These are phyloP conservation scores for Drosophila bocki DNA, from an alignment of 1,140 invertebrate species.

Conservation along the genomic window DNA sequence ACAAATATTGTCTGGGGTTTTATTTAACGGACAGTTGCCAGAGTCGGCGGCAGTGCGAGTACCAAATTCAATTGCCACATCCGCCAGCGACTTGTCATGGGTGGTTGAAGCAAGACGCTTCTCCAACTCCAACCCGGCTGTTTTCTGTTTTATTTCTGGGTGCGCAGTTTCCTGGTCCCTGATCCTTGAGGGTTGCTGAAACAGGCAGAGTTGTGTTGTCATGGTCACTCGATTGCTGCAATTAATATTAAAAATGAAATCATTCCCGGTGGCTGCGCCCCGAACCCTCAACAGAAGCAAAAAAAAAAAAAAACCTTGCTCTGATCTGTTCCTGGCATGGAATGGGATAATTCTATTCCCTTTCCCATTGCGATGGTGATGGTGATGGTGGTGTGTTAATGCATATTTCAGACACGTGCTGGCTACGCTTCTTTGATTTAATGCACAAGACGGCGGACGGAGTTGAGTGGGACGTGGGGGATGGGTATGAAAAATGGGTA, in stretches of 20 bases:
- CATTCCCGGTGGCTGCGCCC: constrained; percentile 45
- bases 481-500: constrained; percentile 9
- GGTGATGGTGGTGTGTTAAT: constrained; percentile 73
- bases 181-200: constrained; percentile 62
- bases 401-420: constrained; percentile 82
- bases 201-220: constrained; percentile 45
- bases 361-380: constrained; percentile 29
- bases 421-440: constrained; percentile 80
- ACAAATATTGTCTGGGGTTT: constrained; percentile 59
- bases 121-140: constrained; percentile 16
- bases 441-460: constrained; percentile 39
- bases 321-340: constrained; percentile 44
- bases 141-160: constrained; percentile 29
- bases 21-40: constrained; percentile 54
- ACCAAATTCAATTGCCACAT: constrained; percentile 76
- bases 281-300: neutral
- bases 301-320: neutral
- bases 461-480: neutral
- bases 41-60: constrained; percentile 18
- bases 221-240: constrained; percentile 80
- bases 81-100: constrained; percentile 62
- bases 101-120: constrained; percentile 54
- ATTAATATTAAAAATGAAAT: constrained; percentile 82
- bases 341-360: constrained; percentile 29
- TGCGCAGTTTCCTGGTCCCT: constrained; percentile 22